Conservation (phyloP, 2,113 vertebrate genomes). For the Malurus elegans region DNA sequence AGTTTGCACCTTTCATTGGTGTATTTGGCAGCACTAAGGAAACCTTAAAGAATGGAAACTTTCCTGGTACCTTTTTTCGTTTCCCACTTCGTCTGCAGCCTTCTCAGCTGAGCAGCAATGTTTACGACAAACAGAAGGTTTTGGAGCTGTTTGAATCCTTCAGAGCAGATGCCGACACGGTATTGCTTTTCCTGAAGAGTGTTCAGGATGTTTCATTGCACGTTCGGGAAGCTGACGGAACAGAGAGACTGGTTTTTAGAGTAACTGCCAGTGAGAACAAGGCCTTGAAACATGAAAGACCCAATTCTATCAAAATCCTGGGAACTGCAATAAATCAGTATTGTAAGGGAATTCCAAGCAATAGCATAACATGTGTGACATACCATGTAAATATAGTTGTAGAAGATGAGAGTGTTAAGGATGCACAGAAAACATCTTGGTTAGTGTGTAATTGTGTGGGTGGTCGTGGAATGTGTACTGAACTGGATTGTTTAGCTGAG, state of each 20-base stretch:
- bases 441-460: conserved; percentile 94
- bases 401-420: conserved; percentile 84
- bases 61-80: conserved; percentile 95
- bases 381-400: conserved; percentile 88
- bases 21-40: conserved; percentile 91
- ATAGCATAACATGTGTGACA: conserved; percentile 85
- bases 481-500: conserved; percentile 91
- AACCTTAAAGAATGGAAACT: conserved; percentile 83
- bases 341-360: conserved; percentile 83
- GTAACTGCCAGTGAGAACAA: conserved; percentile 85
- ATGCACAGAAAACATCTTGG: conserved; percentile 87
- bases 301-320: conserved; percentile 84
- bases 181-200: conserved; percentile 93
- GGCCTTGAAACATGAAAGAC: conserved; percentile 82
- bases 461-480: conserved; percentile 86
- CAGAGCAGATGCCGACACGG: conserved; percentile 92
- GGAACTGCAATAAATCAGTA: conserved; percentile 85
- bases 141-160: conserved; percentile 96
- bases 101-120: conserved; percentile 90
- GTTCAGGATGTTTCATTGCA: conserved; percentile 92
- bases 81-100: conserved; percentile 92
- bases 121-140: conserved; percentile 95
- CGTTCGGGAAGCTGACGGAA: conserved; percentile 86
- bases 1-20: conserved; percentile 91
- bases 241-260: conserved; percentile 87